Evolutionary conservation across 2,113 vertebrate species (phyloP).

Genomic region (Labrus mixtus): DNA sequence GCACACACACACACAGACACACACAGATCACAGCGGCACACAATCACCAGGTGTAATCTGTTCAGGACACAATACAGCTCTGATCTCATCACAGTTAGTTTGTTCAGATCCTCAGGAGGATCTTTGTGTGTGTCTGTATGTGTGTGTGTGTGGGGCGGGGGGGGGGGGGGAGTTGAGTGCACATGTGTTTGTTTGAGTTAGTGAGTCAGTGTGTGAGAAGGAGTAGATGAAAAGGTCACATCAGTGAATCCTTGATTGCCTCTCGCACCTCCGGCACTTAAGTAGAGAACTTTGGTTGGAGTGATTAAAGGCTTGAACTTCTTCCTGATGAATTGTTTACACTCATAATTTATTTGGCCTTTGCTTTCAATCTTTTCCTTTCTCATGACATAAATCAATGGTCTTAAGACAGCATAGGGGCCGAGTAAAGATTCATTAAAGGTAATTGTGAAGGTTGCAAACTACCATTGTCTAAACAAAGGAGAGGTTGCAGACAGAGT

Average conservation of each 20-base stretch:
- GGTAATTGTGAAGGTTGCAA: neutral
- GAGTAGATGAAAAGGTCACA: constrained; percentile 70
- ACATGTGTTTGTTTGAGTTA: constrained; percentile 4
- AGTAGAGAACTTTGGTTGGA: constrained; percentile 30
- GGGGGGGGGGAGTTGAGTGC: neutral
- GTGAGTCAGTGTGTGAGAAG: neutral
- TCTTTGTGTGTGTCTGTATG: constrained; percentile 11
- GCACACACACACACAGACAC: neutral
- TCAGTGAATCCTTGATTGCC: constrained; percentile 65
- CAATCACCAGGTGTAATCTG: constrained; percentile 32
- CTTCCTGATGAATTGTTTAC: constrained; percentile 29
- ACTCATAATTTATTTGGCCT: constrained; percentile 38
- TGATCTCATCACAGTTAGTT: constrained; percentile 63
- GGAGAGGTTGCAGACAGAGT: neutral
- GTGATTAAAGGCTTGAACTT: constrained; percentile 58
- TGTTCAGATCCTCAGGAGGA: constrained; percentile 58
- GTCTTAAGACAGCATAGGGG: neutral
- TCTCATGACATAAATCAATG: constrained; percentile 17
- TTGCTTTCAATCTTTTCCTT: constrained; percentile 28
- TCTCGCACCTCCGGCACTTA: constrained; percentile 42
- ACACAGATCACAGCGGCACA: too few relatives aligned
- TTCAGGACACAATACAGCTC: constrained; percentile 29
- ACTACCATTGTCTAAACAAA: too few relatives aligned
- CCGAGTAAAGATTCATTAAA: neutral
- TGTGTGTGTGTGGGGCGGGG: constrained; percentile 5